These are phyloP conservation scores for Tinea trinotella DNA, from an alignment of 2,888 invertebrate genomes.

Conservation along the genomic window DNA sequence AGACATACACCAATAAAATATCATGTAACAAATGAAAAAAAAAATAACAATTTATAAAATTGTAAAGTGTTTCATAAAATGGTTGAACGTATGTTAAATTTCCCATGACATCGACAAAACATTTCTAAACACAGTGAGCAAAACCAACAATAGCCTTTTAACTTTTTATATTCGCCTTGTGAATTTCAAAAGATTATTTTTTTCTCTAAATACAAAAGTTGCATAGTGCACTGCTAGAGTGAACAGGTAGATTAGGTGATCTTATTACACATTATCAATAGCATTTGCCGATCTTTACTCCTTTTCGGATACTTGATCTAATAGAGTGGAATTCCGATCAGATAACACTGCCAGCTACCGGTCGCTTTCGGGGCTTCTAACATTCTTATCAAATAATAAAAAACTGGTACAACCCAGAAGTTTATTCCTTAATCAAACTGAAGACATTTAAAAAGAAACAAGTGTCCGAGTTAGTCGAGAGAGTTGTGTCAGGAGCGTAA, in stretches of 20 bases:
- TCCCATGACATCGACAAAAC: conserved; percentile 21
- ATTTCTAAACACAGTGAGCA: conserved; percentile 11
- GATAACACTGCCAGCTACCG: conserved; percentile 39
- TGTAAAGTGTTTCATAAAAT: conserved; percentile 10
- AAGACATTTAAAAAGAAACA: too few species aligned
- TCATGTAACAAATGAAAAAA: conserved; percentile 13
- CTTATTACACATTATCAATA: conserved; percentile 57
- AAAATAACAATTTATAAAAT: conserved; percentile 15
- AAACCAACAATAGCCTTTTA: conserved; percentile 20
- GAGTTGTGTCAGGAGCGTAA: too few species aligned
- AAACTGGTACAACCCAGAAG: too few species aligned
- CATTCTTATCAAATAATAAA: too few species aligned
- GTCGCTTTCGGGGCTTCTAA: too few species aligned
- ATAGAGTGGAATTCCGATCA: conserved; percentile 45
- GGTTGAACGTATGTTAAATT: conserved; percentile 20
- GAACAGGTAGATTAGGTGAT: conserved; percentile 58
- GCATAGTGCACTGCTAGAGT: background rate
- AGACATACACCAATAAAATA: background rate
- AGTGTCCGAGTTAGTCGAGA: too few species aligned
- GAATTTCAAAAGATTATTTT: conserved; percentile 18
- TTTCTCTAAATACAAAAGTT: conserved; percentile 14
- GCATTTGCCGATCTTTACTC: conserved; percentile 43
- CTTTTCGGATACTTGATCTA: conserved; percentile 31
- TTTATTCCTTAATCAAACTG: too few species aligned
- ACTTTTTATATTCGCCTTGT: conserved; percentile 17